Base-by-base conservation (phyloP, 1,140 invertebrate genomes). In the Hyposmocoma kahamanoa region DNA sequence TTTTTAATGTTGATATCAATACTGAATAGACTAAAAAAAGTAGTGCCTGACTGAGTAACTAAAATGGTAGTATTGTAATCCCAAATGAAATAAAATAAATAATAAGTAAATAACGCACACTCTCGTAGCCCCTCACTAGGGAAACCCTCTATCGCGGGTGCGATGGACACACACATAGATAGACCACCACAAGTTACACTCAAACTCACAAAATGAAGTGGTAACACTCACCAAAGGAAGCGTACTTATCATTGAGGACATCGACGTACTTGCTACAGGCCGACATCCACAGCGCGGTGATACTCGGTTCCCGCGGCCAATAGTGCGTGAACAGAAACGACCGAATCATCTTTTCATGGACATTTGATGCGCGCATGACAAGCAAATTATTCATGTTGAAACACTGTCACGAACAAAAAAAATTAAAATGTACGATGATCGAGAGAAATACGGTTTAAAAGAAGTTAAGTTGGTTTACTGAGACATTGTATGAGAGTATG, bases 251-350 rank as follows among this genome's bases (percentile, higher is more conserved):
- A 1, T 67, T 71, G 11, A 81, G 47, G 0, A 67, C 47, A 20
- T 67, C 62, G 15, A 84, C 28, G 32, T 79, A 81, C 0, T 60
- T 48, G 17, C 62, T 64, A 34, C 74, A 44, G 1, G 69, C 44
- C 0, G 53, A 34, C 70, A 81, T 78, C 75, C 75, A 84, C 2
- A 84, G 60, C 0, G 62, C 62, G 1, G 66, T 56, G 28, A 80
- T 55, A 26, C 63, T 80, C 10, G 80, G 77, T 50, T 84, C 80
- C 3, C 80, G 62, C 1, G 80, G 65, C 80, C 80, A 84, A 57
- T 67, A 72, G 24, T 84, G 71, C 0, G 55, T 62, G 53, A 67
- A 73, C 1, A 84, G 66, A 48, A 80, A 84, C 11, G 74, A 67
- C 4, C 62, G 59, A 20, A 84, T 74, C 36, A 72, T 42, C 18